Base-by-base conservation (phyloP, 2,888 invertebrate species). In the Dinocampus coccinellae region DNA sequence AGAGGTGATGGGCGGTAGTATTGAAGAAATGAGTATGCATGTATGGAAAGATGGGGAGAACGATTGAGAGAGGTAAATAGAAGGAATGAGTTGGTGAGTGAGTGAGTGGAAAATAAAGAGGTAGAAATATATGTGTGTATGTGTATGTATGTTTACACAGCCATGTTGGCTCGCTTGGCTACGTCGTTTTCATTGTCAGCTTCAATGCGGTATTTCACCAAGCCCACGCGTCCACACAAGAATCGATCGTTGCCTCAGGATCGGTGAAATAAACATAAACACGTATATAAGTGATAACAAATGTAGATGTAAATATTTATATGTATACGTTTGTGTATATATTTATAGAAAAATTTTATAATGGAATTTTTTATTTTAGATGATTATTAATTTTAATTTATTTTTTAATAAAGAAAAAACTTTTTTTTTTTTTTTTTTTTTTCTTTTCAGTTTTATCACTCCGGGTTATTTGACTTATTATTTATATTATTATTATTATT, bases 181-280 rank as follows among this genome's bases (percentile, higher is more conserved):
- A 55, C 55, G 20, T 42, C 57, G 58, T 70, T 70, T 47, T 64
- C 64, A 58, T 70, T 70, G 64, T 64, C 64, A 70, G 63, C 47
- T 66, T n/a, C 29, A 36, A 36, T 33, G 24, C 29, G 52, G 61
- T 39, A 69, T 64, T 70, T 34, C 39, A 22, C 42, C 33, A 47
- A 70, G 36, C 63, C 69, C 33, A 70, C 64, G 42, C 64, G 42
- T 24, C 42, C 52, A 63, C 52, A 63, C 47, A 33, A 66, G 39
- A 66, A 66, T 66, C 66, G 55, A 66, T 66, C 57, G 66, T 66
- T 66, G 52, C 63, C 52, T 26, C n/a, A 66, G 39, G 57, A 66
- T 66, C 57, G 39, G 55, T 34, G 4, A 53, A 39, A n/a, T 26
- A 29, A 33, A 65, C 52, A 63, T 29, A 47, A 29, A 29, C 29